A percentile compares a stretch with the other conserved stretches of the same genome.
These are phyloP conservation scores for Hemaris fuciformis DNA, from an alignment of 2,888 invertebrate genomes.

Conservation along the genomic window DNA sequence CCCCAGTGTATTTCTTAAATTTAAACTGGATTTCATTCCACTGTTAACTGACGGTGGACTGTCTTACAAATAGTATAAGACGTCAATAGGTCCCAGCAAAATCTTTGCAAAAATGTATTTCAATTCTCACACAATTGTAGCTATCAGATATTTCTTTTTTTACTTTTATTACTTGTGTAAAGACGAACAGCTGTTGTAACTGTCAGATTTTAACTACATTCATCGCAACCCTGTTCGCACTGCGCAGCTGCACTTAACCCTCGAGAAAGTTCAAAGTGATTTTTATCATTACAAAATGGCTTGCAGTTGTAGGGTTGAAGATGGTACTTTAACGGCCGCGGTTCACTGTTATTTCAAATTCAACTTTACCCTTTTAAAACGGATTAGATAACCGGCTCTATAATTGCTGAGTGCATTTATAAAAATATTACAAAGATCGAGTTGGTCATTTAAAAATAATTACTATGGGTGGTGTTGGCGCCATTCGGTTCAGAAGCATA, in stretches of 20 bases:
- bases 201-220: slow-evolving; percentile 12
- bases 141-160: not conserved
- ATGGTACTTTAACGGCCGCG: not conserved
- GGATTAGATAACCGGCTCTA: not conserved
- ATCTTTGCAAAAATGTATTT: not conserved
- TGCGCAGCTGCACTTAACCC: slow-evolving; percentile 55
- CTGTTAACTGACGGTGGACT: too few species aligned
- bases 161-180: not conserved
- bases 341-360: not conserved
- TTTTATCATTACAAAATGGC: not conserved
- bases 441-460: slow-evolving; percentile 5
- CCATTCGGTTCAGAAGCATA: not conserved
- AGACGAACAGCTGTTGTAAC: slow-evolving; percentile 8
- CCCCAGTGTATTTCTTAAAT: not conserved
- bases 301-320: slow-evolving; percentile 2
- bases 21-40: not conserved
- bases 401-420: not conserved
- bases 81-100: too few species aligned
- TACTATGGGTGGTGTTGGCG: not conserved
- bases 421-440: not conserved
- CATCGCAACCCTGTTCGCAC: slow-evolving; percentile 33
- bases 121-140: not conserved
- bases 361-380: slow-evolving; percentile 6
- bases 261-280: slow-evolving; percentile 10
- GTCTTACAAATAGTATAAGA: too few species aligned